A percentile compares a stretch with the other conserved stretches of the same genome.
Conservation (phyloP, 2,113 vertebrate genomes). For the Raphicerus campestris region DNA sequence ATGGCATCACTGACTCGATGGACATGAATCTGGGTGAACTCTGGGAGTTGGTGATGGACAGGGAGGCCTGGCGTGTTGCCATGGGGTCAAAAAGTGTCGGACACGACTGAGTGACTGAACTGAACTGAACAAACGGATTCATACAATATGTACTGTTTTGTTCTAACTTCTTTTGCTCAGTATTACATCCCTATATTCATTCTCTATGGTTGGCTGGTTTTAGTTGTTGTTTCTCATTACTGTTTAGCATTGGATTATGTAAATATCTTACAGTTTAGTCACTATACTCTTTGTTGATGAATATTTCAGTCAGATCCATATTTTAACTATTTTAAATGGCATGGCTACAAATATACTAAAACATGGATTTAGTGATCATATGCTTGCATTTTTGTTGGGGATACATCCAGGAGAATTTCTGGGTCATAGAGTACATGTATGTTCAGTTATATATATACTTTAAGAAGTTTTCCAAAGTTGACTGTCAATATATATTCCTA, state of each 20-base stretch:
- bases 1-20: too few relatives aligned
- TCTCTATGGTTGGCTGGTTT: not conserved
- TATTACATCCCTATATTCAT: not conserved
- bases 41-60: too few relatives aligned
- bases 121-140: not conserved
- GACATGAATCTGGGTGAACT: too few relatives aligned
- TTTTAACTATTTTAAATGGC: not conserved
- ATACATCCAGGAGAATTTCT: not conserved
- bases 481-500: not conserved
- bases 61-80: too few relatives aligned
- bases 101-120: too few relatives aligned
- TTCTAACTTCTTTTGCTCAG: not conserved
- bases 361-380: not conserved
- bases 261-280: not conserved
- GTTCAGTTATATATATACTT: not conserved
- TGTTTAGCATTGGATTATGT: not conserved
- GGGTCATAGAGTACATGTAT: not conserved
- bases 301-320: not conserved
- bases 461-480: not conserved
- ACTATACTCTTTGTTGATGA: not conserved
- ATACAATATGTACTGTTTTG: not conserved
- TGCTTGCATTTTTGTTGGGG: not conserved
- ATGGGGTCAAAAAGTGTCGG: too few relatives aligned
- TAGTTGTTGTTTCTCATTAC: not conserved
- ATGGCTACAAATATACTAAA: not conserved